These are phyloP conservation scores for Andricus quercusramuli DNA, from an alignment of 2,888 invertebrate genomes.

Conservation along the genomic window DNA sequence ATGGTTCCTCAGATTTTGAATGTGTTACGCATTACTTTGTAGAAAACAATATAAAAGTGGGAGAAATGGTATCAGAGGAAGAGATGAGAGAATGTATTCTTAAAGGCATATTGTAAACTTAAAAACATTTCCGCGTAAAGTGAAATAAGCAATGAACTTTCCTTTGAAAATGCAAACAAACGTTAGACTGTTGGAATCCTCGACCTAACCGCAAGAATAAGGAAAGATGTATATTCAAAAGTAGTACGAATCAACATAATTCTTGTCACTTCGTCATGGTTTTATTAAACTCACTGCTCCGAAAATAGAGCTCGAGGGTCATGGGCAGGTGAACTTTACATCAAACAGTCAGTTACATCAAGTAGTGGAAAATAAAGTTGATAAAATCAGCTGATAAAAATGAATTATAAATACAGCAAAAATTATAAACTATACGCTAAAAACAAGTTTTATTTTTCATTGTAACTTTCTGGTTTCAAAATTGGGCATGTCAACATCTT, in stretches of 20 bases:
- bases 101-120: too few species aligned
- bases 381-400: not conserved
- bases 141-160: too few species aligned
- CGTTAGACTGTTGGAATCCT: not conserved
- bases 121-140: too few species aligned
- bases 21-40: too few species aligned
- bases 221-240: not conserved
- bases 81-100: too few species aligned
- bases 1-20: too few species aligned
- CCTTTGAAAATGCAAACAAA: not conserved
- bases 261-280: slow-evolving; percentile 24
- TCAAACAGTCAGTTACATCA: too few species aligned
- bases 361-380: not conserved
- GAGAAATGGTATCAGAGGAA: too few species aligned
- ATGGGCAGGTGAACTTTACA: not conserved
- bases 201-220: not conserved
- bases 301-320: not conserved
- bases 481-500: not conserved
- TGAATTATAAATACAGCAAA: not conserved
- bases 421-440: not conserved
- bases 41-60: too few species aligned
- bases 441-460: not conserved
- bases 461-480: too few species aligned
- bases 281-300: not conserved
- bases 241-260: slow-evolving; percentile 18